Percentiles rank a stretch among this genome's conserved stretches.
Evolutionary conservation across 2,113 vertebrate genomes (phyloP).

Genomic region (Hydrolagus affinis): DNA sequence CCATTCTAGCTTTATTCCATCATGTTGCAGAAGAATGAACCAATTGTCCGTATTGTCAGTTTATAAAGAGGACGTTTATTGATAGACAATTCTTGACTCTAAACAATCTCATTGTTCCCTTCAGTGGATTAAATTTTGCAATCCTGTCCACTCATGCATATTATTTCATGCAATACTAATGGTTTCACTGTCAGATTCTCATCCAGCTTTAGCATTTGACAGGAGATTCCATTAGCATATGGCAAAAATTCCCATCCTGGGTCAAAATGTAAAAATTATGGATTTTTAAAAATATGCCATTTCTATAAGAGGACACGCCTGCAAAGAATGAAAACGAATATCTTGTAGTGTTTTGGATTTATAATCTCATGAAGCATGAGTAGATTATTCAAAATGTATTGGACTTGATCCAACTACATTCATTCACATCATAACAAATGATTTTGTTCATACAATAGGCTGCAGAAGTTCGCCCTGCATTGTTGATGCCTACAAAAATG

Average conservation of each 20-base stretch:
- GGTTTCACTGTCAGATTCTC: not conserved
- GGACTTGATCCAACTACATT: not conserved
- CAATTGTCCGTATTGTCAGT: not conserved
- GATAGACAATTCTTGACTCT: slow-evolving; percentile 20
- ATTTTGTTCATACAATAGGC: no score
- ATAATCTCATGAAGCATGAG: not conserved
- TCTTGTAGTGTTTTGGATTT: not conserved
- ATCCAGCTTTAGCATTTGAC: not conserved
- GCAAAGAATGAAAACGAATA: not conserved
- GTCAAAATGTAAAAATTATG: not conserved
- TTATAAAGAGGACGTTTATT: not conserved
- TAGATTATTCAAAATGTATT: not conserved
- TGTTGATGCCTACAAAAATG: not conserved
- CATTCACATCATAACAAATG: not conserved
- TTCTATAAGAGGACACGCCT: not conserved
- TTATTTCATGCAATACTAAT: slow-evolving; percentile 1
- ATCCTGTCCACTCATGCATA: not conserved
- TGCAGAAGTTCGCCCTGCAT: not conserved
- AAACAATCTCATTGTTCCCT: not conserved
- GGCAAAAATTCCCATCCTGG: not conserved
- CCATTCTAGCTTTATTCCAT: not conserved
- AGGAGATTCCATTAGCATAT: not conserved
- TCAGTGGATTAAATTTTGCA: not conserved
- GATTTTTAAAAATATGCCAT: not conserved
- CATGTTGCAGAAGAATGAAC: not conserved